Conservation (phyloP, 2,797 vertebrate genomes). For the Echiichthys vipera region DNA sequence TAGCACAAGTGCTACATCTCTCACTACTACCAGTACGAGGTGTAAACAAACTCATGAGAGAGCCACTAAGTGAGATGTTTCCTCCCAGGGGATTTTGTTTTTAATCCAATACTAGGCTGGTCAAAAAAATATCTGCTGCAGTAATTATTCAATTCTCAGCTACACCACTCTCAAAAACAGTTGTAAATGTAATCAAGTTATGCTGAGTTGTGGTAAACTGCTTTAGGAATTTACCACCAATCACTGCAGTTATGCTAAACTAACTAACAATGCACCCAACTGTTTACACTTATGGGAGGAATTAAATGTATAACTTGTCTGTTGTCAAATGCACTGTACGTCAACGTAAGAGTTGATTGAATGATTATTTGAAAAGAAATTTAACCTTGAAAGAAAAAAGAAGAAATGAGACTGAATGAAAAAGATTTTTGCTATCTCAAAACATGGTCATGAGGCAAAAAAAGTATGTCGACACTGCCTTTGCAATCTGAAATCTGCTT, state of each 20-base stretch:
- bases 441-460: not conserved
- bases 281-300: too few species aligned
- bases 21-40: not conserved
- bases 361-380: not conserved
- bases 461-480: not conserved
- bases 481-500: not conserved
- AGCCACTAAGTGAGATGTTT: conserved; percentile 2
- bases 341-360: not conserved
- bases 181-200: not conserved
- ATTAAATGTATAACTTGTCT: not conserved
- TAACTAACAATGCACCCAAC: not conserved
- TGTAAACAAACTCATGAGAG: not conserved
- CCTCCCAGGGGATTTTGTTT: not conserved
- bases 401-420: not conserved
- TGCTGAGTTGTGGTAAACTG: not conserved
- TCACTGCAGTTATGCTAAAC: conserved; percentile 10
- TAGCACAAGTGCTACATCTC: not conserved
- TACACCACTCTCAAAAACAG: too few species aligned
- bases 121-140: not conserved
- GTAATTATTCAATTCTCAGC: not conserved
- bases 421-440: not conserved
- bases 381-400: not conserved
- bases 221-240: conserved; percentile 4
- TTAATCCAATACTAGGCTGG: not conserved
- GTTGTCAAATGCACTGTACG: not conserved